Evolutionary conservation across 2,113 vertebrate genomes (phyloP), one percentile per base, ranked within the genome.

Genomic region (Microtus pennsylvanicus): DNA sequence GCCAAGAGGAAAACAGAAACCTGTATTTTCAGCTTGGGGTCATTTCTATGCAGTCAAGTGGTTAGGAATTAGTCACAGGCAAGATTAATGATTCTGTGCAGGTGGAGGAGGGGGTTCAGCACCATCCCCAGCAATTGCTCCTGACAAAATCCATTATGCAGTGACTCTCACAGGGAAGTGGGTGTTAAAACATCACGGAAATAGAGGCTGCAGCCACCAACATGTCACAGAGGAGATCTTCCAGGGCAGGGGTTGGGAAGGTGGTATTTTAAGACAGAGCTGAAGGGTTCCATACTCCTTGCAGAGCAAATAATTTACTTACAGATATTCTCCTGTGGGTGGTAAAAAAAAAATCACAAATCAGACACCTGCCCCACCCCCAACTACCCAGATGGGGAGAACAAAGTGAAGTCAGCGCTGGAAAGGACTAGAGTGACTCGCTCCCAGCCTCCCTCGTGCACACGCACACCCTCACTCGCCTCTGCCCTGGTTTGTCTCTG

Each of bases 31-130:
- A 91, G 63, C 45, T 55, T 75, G 94, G 93, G 55, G 33, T 93
- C 83, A 95, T 96, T 97, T 96, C 89, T 92, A 83, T 87, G 70
- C 90, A 94, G 74, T 82, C 81, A 45, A 89, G 77, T 94, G 67
- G 50, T 89, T 93, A 8, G 2, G 55, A 93, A 92, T 97, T 92
- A 93, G 92, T 95, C 69, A 42, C 83, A 80, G 77, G 90, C 50
- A 82, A 96, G 81, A 82, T 82, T 87, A 83, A 82, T 87, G 92
- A 94, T 82, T 93, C 67, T 92, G 89, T 93, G 38, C 70, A 74
- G 89, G 76, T 88, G 11, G 12, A 42, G 55, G 75, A 55, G 30
- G 91, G 45, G 85, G n/a, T n/a, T 82, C 42, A 26, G 35, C 70
- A 58, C n/a, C 63, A 21, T 85, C 55, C 55, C 38, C 50, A 28